Evolutionary conservation across 2,888 invertebrate species (phyloP), one percentile per base, ranked within the genome.

Genomic region (Octodonta nipae): DNA sequence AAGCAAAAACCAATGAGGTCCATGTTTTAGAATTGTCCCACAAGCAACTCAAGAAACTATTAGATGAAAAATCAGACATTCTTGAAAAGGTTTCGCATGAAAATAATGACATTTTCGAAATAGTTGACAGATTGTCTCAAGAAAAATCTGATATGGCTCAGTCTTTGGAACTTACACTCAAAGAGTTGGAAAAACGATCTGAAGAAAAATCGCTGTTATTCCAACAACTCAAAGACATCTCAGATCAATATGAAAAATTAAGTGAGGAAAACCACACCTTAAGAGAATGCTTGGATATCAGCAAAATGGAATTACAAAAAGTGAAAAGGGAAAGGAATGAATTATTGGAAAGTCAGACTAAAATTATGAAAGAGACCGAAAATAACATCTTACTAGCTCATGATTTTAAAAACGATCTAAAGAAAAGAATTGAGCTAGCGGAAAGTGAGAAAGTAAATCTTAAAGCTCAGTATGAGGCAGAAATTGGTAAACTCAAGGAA

Each of bases 301-400:
- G 37, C 16, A 31, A 38, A 13, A 45, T 41, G 25, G 53, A 55
- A 37, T 38, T 50, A n/a, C 39, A 44, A 11, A 50, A 46, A 40
- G 40, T 47, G n/a, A 51, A 51, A 28, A 45, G 44, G 24, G 45
- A 43, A 8, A 40, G 47, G 7, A 47, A 49, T 14, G 50, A 53
- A 27, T 45, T 55, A 15, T 12, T 53, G 3, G 46, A 54, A 32
- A 38, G 44, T 3, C 51, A 54, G 33, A 45, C 44, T 4, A 48
- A 47, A 35, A 43, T 49, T 13, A 45, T 51, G 37, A 47, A 52
- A 34, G 50, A 57, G 32, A 52, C 51, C 1, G 52, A 55, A 30
- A 34, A 36, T 25, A 51, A 45, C 27, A 41, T 54, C 11, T 25
- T 46, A 11, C 35, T 45, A 13, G 54, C 51, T 1, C 55, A 52